Base-by-base conservation (phyloP, 2,888 invertebrate species). In the Thymelicus lineola region DNA sequence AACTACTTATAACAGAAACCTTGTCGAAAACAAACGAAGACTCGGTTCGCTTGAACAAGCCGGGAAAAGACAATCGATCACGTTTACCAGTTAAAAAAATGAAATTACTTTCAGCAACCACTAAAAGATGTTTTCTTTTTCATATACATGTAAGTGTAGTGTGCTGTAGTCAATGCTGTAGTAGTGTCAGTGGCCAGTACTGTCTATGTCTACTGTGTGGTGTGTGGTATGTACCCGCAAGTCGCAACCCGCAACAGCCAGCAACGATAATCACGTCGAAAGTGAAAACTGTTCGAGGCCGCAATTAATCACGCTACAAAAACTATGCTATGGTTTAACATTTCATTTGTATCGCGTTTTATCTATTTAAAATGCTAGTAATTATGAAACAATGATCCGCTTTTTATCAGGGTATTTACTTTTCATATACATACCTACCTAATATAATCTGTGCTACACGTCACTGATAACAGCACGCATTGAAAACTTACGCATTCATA, bases 221-320 rank as follows among this genome's bases (percentile, higher is more conserved):
- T 28, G 28, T 28, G 28, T 28, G 3, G 28, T 28, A 53, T 70
- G 55, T 69, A 72, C 73, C 53, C 53, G 53, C 71, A 75, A 74
- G 72, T 72, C 73, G 72, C 68, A n/a, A 72, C 73, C 53, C 53
- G 53, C 71, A 75, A 74, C n/a, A n/a, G 72, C 72, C 73, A n/a
- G 72, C 68, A 72, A 57, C 48, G 63, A 62, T 73, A 69, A 71
- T 73, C 73, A 73, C 50, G 70, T 59, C 62, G 73, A 75, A 76
- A 77, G 74, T 74, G 74, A 75, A 76, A 74, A 74, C 71, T 45
- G 63, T 36, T 53, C 73, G 71, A 71, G 73, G 72, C 71, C 73
- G 72, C 57, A 72, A 73, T 74, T 74, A 74, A 75, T 72, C 66
- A 73, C 65, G 71, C 57, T 72, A 64, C 65, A 68, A 71, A 71